These are phyloP conservation scores for Ianthella basta DNA, from an alignment of 37 sponge, comb jelly and placozoan species.

Conservation along the genomic window DNA sequence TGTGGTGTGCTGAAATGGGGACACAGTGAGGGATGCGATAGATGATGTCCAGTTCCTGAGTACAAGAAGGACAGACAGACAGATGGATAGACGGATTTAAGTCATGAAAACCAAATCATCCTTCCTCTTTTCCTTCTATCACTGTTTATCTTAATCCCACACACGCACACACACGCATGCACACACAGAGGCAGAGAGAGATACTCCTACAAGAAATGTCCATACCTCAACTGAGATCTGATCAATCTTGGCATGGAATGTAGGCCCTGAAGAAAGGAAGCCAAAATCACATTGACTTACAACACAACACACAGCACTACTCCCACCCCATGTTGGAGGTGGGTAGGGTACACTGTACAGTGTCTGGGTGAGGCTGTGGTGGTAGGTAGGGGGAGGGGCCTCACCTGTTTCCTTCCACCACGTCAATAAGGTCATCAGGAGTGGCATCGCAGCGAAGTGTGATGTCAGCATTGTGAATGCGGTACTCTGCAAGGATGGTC, in stretches of 20 bases:
- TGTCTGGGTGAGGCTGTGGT: no score
- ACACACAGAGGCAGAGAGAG: no score
- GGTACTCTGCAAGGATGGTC: constrained; percentile 92
- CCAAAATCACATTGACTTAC: background rate
- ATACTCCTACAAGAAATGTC: background rate
- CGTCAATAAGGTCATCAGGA: constrained; percentile 97
- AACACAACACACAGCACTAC: no score
- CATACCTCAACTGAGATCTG: constrained; percentile 94
- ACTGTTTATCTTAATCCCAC: no score
- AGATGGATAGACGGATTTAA: background rate
- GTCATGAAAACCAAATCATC: background rate
- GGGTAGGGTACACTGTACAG: no score
- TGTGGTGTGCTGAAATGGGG: constrained; percentile 99
- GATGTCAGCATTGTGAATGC: constrained; percentile 97
- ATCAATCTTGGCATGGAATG: constrained; percentile 98
- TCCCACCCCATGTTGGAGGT: no score
- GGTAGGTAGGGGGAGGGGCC: no score
- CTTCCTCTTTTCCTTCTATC: no score
- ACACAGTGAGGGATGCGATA: constrained; percentile 97
- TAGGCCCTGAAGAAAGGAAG: constrained; percentile 66
- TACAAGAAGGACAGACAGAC: background rate
- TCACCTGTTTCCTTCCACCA: constrained; percentile 95
- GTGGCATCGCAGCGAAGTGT: constrained; percentile 94
- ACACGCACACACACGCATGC: no score
- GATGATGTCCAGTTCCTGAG: constrained; percentile 96